Evolutionary conservation across 2,888 invertebrate genomes (phyloP).

Genomic region (Caenorhabditis sp.): DNA sequence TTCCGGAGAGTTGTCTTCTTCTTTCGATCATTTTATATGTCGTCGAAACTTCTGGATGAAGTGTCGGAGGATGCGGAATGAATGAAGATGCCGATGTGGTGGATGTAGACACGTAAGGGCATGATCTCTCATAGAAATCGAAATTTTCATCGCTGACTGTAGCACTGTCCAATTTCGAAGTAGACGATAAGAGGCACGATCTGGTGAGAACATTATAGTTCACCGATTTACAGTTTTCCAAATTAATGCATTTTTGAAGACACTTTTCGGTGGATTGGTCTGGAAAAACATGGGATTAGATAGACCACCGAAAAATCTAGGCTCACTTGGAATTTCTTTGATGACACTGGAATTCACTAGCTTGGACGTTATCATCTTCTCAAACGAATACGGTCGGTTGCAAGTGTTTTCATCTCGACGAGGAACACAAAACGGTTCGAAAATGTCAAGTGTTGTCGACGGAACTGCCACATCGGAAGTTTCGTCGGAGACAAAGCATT

Average conservation of each 20-base stretch:
- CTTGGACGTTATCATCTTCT: slow-evolving; percentile 70
- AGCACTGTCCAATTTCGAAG: slow-evolving; percentile 37
- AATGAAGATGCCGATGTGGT: slow-evolving; percentile 16
- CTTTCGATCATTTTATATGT: slow-evolving; percentile 48
- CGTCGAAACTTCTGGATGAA: slow-evolving; percentile 48
- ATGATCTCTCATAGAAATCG: slow-evolving; percentile 78
- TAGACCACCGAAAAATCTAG: too few species aligned
- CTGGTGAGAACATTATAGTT: slow-evolving; percentile 73
- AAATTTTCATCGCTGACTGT: slow-evolving; percentile 69
- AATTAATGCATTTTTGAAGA: slow-evolving; percentile 71
- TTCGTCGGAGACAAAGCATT: slow-evolving; percentile 80
- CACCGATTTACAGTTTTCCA: slow-evolving; percentile 70
- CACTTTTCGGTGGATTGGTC: slow-evolving; percentile 68
- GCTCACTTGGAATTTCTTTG: slow-evolving; percentile 46
- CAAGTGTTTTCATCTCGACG: slow-evolving; percentile 71
- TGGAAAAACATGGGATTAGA: neutral
- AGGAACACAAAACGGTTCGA: slow-evolving; percentile 80
- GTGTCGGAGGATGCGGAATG: slow-evolving; percentile 33
- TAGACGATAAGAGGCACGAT: slow-evolving; percentile 55
- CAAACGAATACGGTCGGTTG: slow-evolving; percentile 75
- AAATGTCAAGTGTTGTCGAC: slow-evolving; percentile 76
- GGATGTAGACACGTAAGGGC: slow-evolving; percentile 43
- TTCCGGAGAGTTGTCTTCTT: slow-evolving; percentile 38
- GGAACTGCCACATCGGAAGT: slow-evolving; percentile 74
- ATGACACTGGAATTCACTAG: slow-evolving; percentile 48